Evolutionary conservation across 2,888 invertebrate genomes (phyloP).

Genomic region (Parnassius mnemosyne): DNA sequence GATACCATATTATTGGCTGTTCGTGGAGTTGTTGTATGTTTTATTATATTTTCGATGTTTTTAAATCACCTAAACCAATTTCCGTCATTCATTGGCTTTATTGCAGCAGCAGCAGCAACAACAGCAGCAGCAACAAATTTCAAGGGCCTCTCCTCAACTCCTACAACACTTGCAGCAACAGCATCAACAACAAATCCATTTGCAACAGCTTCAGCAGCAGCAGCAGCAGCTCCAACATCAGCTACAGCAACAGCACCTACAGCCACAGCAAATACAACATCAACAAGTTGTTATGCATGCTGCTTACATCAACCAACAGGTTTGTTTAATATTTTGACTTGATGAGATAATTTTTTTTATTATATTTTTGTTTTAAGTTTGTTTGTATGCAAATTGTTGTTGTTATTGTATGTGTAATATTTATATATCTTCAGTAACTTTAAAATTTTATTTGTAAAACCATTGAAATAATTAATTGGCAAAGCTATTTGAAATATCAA

Average conservation of each 20-base stretch:
- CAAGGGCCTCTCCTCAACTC: constrained; percentile 46
- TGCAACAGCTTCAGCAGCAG: constrained; percentile 52
- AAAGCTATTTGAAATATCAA: no score
- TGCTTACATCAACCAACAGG: constrained; percentile 69
- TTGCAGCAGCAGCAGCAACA: constrained; percentile 37
- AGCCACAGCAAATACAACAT: constrained; percentile 48
- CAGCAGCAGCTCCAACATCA: constrained; percentile 52
- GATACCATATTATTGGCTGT: not conserved
- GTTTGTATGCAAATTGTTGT: no score
- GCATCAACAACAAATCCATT: constrained; percentile 47
- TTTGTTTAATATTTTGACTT: constrained; percentile 28
- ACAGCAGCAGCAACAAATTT: constrained; percentile 32
- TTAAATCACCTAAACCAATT: no score
- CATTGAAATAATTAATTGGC: no score
- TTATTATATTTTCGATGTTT: no score
- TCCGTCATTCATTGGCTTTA: not conserved
- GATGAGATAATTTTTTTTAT: no score
- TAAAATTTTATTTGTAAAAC: no score
- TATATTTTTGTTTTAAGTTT: no score
- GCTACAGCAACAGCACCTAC: constrained; percentile 49
- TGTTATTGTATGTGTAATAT: not conserved
- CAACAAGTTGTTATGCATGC: constrained; percentile 74
- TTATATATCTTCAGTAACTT: not conserved
- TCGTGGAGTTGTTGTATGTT: no score
- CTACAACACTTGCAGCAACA: constrained; percentile 53